Base-by-base conservation (phyloP, 2,797 vertebrate genomes). In the Lacerta agilis region DNA sequence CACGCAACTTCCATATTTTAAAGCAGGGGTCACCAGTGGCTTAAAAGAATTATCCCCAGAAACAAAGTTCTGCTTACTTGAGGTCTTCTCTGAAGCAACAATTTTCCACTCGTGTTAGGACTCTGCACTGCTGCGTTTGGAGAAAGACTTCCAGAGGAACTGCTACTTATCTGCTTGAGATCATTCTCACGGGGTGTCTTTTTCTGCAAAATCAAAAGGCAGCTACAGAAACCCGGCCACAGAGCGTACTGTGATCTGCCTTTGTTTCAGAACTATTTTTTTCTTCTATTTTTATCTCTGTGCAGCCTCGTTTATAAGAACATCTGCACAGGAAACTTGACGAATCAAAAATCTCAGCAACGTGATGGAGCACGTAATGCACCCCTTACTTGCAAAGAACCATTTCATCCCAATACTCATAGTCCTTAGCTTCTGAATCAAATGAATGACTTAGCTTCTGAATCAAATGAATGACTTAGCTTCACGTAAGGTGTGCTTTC, bases 151-250 rank as follows among this genome's bases (percentile, higher is more conserved):
- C 98, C 98, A 86, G 98, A 98, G 88, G 98, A 98, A 97, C 98
- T 98, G 98, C 98, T 98, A 97, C 98, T 98, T 96, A 97, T 97
- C 97, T 98, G 98, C 97, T 98, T 98, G 97, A 98, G 98, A 97
- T 97, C 96, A 95, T 98, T 99, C 97, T 99, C 99, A 94, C 99
- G 98, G 88, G 97, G 97, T 71, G 98, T 98, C 96, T 98, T 99
- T 98, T 98, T 99, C 99, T 99, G 98, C 96, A 99, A 99, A 98
- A 98, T 96, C 98, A 99, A 98, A 99, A 98, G 93, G 98, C 94
- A 99, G 98, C 98, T 99, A 98, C 98, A 99, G 97, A 97, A 97
- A 97, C 98, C 97, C 97, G 96, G 96, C 97, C 96, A 94, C 80
- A 90, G 88, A 95, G 91, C 88, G 89, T 11, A 87, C 13, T 69